Evolutionary conservation across 1,140 invertebrate species (phyloP).

Genomic region (Lordiphosa stackelbergi): DNA sequence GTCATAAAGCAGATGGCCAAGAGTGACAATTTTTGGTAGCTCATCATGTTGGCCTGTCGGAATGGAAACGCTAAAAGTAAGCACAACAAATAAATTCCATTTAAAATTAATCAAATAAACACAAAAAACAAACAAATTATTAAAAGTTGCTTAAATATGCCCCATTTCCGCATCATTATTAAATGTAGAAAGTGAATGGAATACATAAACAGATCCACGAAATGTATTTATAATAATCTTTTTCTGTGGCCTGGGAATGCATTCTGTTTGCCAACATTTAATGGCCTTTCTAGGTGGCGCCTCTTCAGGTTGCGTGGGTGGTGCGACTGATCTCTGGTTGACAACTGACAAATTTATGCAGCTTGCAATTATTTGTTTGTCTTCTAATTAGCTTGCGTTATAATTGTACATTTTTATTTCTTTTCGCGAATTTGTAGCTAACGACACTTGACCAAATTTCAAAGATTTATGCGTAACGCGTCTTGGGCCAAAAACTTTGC

Average conservation of each 20-base stretch:
- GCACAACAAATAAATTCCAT: conserved; percentile 17
- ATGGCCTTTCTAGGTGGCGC: too few species aligned
- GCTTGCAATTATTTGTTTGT: conserved; percentile 19
- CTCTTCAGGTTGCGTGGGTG: conserved; percentile 1
- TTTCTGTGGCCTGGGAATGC: too few species aligned
- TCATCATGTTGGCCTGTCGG: conserved; percentile 56
- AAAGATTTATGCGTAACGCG: conserved; percentile 40
- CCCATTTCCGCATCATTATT: conserved; percentile 3
- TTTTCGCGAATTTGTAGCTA: conserved; percentile 24
- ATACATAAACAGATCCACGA: too few species aligned
- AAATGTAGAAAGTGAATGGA: conserved; percentile 7
- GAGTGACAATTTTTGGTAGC: conserved; percentile 30
- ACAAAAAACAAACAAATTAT: too few species aligned
- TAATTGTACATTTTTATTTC: conserved; percentile 22
- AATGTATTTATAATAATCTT: conserved; percentile 1
- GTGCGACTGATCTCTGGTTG: conserved; percentile 26
- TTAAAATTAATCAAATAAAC: conserved; percentile 46
- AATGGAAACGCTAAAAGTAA: conserved; percentile 18
- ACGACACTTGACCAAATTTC: conserved; percentile 21
- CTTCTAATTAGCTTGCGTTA: conserved; percentile 45
- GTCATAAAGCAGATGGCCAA: conserved; percentile 56
- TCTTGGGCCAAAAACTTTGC: conserved; percentile 23
- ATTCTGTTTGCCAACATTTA: too few species aligned
- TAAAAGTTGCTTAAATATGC: background rate
- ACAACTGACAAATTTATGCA: conserved; percentile 64